phyloP scores from a whole-genome alignment of 2,888 invertebrate genomes.

The Chaetogeoica ovagalla region DNA sequence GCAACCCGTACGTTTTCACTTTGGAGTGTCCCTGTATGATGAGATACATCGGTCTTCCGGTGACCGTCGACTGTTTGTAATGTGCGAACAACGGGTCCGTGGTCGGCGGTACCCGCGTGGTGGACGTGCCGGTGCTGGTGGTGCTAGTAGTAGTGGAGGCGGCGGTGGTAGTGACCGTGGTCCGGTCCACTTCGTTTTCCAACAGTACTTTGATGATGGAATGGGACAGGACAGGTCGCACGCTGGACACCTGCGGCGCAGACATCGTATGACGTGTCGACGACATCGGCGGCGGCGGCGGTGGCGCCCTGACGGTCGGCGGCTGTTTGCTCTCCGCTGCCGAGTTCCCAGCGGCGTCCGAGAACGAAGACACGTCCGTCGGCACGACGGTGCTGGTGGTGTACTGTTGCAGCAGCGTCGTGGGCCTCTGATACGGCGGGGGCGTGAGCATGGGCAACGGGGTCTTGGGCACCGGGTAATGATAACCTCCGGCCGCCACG shows the following conservation, averaged over 20 bases:
- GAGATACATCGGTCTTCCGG: slow-evolving; percentile 68
- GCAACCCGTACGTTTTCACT: slow-evolving; percentile 78
- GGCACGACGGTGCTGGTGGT: slow-evolving; percentile 8
- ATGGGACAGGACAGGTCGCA: slow-evolving; percentile 49
- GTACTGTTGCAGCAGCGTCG: slow-evolving; percentile 12
- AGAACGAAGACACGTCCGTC: slow-evolving; percentile 11
- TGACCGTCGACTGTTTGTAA: slow-evolving; percentile 66
- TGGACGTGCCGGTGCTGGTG: slow-evolving; percentile 54
- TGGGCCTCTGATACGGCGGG: slow-evolving; percentile 54
- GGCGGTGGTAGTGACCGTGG: slow-evolving; percentile 53
- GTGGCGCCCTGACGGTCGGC: slow-evolving; percentile 38
- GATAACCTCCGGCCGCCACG: slow-evolving; percentile 14
- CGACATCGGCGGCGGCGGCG: slow-evolving; percentile 51
- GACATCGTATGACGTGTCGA: slow-evolving; percentile 23
- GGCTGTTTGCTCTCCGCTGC: slow-evolving; percentile 52
- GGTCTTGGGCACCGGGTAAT: slow-evolving; percentile 47
- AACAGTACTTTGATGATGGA: slow-evolving; percentile 54
- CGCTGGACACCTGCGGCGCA: slow-evolving; percentile 44
- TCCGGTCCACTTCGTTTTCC: slow-evolving; percentile 55
- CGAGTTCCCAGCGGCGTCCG: neutral
- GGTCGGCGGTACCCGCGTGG: slow-evolving; percentile 39
- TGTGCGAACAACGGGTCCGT: slow-evolving; percentile 64
- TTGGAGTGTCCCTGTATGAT: slow-evolving; percentile 85
- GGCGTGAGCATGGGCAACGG: slow-evolving; percentile 57
- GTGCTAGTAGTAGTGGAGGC: slow-evolving; percentile 1